phyloP scores from a whole-genome alignment of 2,113 vertebrate species.

The Sardina pilchardus region DNA sequence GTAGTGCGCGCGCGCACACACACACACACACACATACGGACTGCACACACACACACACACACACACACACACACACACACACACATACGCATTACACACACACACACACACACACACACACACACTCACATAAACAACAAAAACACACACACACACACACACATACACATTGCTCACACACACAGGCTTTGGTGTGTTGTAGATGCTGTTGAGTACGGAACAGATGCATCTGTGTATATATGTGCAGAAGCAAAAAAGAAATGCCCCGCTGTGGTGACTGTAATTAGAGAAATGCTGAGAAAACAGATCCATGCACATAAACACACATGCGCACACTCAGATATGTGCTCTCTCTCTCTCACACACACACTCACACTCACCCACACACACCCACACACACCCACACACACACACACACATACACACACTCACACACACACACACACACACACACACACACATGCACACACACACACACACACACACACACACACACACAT shows the following conservation, averaged over 20 bases:
- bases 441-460: background rate
- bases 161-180: background rate
- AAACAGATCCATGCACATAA: too few species aligned
- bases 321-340: background rate
- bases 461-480: background rate
- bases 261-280: too few species aligned
- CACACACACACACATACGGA: background rate
- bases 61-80: background rate
- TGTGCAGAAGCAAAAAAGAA: too few species aligned
- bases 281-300: too few species aligned
- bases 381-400: background rate
- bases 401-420: background rate
- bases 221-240: too few species aligned
- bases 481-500: background rate
- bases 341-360: too few species aligned
- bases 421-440: too few species aligned
- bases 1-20: constrained; percentile 54
- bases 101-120: background rate
- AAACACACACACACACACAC: background rate
- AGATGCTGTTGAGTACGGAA: too few species aligned
- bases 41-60: background rate
- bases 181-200: background rate
- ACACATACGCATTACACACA: background rate
- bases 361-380: background rate
- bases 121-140: too few species aligned